Conservation (phyloP, 2,888 invertebrate genomes). For the Cerastoderma edule region DNA sequence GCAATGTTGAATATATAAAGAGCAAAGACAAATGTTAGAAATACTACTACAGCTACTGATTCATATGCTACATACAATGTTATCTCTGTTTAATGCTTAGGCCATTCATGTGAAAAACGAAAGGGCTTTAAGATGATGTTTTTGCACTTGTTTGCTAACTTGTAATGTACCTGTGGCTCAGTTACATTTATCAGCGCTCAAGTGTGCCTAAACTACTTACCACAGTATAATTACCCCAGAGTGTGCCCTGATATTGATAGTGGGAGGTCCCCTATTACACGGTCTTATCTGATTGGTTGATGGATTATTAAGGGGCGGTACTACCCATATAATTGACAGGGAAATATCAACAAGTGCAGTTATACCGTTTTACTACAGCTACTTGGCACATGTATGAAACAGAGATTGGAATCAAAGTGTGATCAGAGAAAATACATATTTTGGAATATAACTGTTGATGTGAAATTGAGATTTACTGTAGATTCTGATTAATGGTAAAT, state of each 20-base stretch:
- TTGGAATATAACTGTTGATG: slow-evolving; percentile 6
- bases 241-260: slow-evolving; percentile 56
- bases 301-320: slow-evolving; percentile 26
- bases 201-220: slow-evolving; percentile 59
- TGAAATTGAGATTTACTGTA: not conserved
- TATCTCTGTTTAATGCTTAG: too few species aligned
- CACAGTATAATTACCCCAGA: slow-evolving; percentile 35
- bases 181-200: slow-evolving; percentile 40
- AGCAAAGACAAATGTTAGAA: too few species aligned
- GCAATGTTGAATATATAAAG: too few species aligned
- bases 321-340: slow-evolving; percentile 44
- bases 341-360: slow-evolving; percentile 60
- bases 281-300: slow-evolving; percentile 54
- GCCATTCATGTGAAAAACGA: too few species aligned
- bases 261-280: slow-evolving; percentile 40
- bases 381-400: slow-evolving; percentile 21
- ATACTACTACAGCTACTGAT: too few species aligned
- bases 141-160: slow-evolving; percentile 31
- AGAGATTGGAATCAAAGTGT: slow-evolving; percentile 11
- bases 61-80: too few species aligned
- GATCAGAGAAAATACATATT: not conserved
- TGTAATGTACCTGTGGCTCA: slow-evolving; percentile 28
- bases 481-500: not conserved
- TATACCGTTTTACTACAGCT: slow-evolving; percentile 17
- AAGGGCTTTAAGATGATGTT: not conserved